Conservation (phyloP, 2,888 invertebrate genomes). For the Lepidonotus clava region DNA sequence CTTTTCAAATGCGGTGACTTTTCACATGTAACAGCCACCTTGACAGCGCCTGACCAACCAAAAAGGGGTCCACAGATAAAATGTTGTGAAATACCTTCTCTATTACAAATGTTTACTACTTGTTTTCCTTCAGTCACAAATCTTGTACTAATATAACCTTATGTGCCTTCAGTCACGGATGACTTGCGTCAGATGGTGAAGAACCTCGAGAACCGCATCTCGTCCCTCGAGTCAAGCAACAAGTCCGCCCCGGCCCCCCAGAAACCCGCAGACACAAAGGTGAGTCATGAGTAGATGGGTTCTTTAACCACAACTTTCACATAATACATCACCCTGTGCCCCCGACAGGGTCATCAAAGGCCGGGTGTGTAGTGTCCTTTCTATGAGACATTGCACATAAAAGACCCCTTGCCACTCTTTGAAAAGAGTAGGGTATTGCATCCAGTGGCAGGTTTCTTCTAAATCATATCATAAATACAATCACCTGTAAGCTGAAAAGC, state of each 20-base stretch:
- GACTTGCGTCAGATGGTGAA: conserved; percentile 54
- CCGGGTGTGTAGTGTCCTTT: no score
- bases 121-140: not conserved
- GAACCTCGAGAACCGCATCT: conserved; percentile 53
- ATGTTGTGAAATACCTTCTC: not conserved
- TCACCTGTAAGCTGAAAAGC: no score
- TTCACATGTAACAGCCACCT: not conserved
- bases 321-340: no score
- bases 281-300: no score
- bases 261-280: not conserved
- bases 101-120: not conserved
- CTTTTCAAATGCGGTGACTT: no score
- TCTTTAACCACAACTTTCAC: no score
- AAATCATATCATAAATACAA: no score
- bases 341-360: no score
- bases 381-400: no score
- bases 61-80: not conserved
- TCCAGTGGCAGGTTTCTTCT: no score
- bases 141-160: not conserved
- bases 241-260: conserved; percentile 39
- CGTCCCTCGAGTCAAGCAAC: conserved; percentile 7
- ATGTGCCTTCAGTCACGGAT: conserved; percentile 49
- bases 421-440: no score
- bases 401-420: no score
- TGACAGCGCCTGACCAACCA: not conserved